Base-by-base conservation (phyloP, 2,888 invertebrate genomes). In the Stictocephala bisonia region DNA sequence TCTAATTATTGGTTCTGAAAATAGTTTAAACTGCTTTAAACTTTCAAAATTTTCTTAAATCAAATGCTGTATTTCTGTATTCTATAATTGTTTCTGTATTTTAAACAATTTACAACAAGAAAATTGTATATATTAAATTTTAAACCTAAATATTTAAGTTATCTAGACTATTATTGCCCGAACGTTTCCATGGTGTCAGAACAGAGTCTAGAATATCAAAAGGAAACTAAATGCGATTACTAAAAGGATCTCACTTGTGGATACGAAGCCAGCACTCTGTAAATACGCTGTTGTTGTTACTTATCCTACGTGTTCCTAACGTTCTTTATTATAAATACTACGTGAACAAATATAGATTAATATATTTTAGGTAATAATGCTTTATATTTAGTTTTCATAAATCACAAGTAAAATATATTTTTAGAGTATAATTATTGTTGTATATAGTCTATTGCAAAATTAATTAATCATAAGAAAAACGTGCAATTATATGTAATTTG, bases 371-470 rank as follows among this genome's bases (percentile, higher is more conserved):
- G 60, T 60, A 60, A 31, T 20, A 20, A n/a, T n/a, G n/a, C n/a
- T 60, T 60, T 60, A 20, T 40, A 60, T 60, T 35, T 40, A 22
- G 20, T 60, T 58, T 40, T 20, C 35, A 9, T 20, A 40, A 24
- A 40, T 24, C 1, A 40, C n/a, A 22, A 60, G 41, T 13, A 20
- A 22, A 15, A 60, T 20, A 40, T 35, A 40, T 60, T 40, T 60
- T 18, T 60, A 60, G 35, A 60, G 60, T 60, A 20, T 60, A 60
- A 60, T 60, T 60, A 60, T 60, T 60, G 35, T 60, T 60, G 60
- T 60, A 60, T 41, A 60, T 60, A 60, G 60, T 31, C 35, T 60
- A 40, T 15, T 40, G 26, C 44, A 40, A 60, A 60, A 60, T 60
- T 60, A 60, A 40, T 60, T 60, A 60, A 44, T n/a, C n/a, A n/a